Evolutionary conservation across 37 sponge, comb jelly and placozoan genomes (phyloP).

Genomic region (Eunapius fragilis): DNA sequence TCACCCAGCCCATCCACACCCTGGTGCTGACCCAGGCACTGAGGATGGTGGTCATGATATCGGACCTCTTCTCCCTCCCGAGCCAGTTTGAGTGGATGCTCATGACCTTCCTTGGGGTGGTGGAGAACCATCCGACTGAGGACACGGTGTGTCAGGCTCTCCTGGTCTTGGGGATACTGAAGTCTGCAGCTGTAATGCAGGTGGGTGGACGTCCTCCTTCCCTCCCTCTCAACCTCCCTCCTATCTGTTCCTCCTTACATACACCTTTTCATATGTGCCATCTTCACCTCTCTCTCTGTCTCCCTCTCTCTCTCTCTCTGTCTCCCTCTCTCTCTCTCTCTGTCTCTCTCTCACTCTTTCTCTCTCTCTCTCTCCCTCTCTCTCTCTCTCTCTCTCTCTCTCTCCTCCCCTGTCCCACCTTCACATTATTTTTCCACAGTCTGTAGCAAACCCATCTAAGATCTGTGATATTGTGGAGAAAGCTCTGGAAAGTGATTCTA

Average conservation of each 20-base stretch:
- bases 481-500: slow-evolving; percentile 30
- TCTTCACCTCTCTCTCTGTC: neutral
- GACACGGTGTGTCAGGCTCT: slow-evolving; percentile 31
- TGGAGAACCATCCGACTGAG: slow-evolving; percentile 39
- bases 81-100: slow-evolving; percentile 82
- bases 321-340: neutral
- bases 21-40: slow-evolving; percentile 35
- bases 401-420: slow-evolving; percentile 2
- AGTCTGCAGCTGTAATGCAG: slow-evolving; percentile 67
- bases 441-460: slow-evolving; percentile 30
- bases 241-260: too few relatives aligned
- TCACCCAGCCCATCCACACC: slow-evolving; percentile 46
- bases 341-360: slow-evolving; percentile 13
- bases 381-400: neutral
- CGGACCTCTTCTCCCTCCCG: slow-evolving; percentile 56
- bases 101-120: slow-evolving; percentile 36
- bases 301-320: neutral
- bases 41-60: slow-evolving; percentile 35
- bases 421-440: slow-evolving; percentile 14
- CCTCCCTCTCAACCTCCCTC: neutral
- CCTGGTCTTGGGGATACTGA: slow-evolving; percentile 47
- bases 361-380: neutral
- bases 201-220: slow-evolving; percentile 13
- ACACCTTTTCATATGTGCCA: too few relatives aligned
- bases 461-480: slow-evolving; percentile 54